These are phyloP conservation scores for Diorhabda sublineata DNA, from an alignment of 1,140 invertebrate species.

Conservation along the genomic window DNA sequence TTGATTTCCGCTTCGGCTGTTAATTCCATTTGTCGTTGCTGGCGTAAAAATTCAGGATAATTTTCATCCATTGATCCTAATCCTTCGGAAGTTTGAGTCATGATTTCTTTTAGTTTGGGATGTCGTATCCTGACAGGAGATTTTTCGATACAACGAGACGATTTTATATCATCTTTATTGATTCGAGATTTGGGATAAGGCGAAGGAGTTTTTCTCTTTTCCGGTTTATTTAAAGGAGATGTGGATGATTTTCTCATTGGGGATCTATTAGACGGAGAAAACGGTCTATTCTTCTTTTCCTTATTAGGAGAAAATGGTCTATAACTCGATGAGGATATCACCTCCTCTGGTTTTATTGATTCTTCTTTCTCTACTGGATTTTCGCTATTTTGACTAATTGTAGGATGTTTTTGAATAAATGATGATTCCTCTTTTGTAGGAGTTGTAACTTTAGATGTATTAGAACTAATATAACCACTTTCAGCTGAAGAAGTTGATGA, in stretches of 20 bases:
- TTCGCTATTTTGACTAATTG: too few relatives aligned
- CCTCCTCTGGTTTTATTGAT: too few relatives aligned
- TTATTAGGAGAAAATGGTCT: too few relatives aligned
- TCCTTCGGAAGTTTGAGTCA: constrained; percentile 42
- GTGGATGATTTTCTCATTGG: not conserved
- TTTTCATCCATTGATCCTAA: constrained; percentile 27
- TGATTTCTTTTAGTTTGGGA: constrained; percentile 41
- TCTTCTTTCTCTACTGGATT: too few relatives aligned
- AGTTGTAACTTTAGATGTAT: not conserved
- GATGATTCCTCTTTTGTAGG: not conserved
- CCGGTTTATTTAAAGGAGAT: not conserved
- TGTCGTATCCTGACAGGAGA: constrained; percentile 16
- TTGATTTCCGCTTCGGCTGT: constrained; percentile 54
- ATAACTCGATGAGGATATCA: too few relatives aligned
- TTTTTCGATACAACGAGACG: not conserved
- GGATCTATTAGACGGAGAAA: constrained; percentile 7
- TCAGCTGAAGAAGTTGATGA: not conserved
- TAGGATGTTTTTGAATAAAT: too few relatives aligned
- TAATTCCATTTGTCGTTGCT: constrained; percentile 30
- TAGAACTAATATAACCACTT: not conserved
- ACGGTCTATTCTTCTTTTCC: not conserved
- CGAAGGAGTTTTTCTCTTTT: constrained; percentile 27
- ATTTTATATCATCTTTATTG: constrained; percentile 1
- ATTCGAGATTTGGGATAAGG: constrained; percentile 6
- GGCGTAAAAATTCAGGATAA: constrained; percentile 8